A percentile compares a stretch with the other conserved stretches of the same genome.
phyloP scores from a whole-genome alignment of 2,888 invertebrate genomes.

The Meliscaeva auricollis region DNA sequence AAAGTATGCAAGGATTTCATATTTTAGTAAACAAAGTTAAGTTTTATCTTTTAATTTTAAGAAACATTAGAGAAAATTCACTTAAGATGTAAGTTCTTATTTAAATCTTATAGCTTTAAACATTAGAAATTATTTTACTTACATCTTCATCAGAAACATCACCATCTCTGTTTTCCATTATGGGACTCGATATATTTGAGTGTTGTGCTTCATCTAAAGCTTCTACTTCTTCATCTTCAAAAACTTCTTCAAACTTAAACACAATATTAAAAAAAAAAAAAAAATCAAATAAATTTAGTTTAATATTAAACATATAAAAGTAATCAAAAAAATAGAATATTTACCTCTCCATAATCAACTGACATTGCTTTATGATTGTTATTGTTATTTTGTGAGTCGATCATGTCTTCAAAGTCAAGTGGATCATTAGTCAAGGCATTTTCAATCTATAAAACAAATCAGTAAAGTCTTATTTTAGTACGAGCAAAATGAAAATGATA shows the following conservation, averaged over 20 bases:
- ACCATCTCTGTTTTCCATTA: background rate
- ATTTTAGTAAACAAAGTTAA: too few species aligned
- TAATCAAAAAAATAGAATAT: too few species aligned
- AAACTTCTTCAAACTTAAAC: constrained; percentile 6
- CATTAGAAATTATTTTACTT: constrained; percentile 14
- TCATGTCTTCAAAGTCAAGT: constrained; percentile 58
- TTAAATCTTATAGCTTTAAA: background rate
- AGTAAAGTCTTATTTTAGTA: too few species aligned
- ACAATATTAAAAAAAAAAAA: background rate
- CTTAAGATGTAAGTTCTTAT: too few species aligned
- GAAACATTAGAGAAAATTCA: too few species aligned
- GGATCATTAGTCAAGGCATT: background rate
- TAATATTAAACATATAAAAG: background rate
- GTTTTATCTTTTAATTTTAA: too few species aligned
- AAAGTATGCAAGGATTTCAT: too few species aligned
- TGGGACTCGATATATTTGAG: background rate
- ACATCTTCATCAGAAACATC: constrained; percentile 15
- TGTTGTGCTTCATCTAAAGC: background rate
- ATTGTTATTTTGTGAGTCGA: constrained; percentile 48
- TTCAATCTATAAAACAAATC: constrained; percentile 16
- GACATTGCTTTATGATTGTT: background rate
- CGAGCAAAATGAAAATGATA: too few species aligned
- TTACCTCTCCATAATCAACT: constrained; percentile 14
- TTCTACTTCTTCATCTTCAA: background rate
- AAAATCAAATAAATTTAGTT: too few species aligned